Evolutionary conservation across 1,140 invertebrate genomes (phyloP).

Genomic region (Dendrolimus kikuchii): DNA sequence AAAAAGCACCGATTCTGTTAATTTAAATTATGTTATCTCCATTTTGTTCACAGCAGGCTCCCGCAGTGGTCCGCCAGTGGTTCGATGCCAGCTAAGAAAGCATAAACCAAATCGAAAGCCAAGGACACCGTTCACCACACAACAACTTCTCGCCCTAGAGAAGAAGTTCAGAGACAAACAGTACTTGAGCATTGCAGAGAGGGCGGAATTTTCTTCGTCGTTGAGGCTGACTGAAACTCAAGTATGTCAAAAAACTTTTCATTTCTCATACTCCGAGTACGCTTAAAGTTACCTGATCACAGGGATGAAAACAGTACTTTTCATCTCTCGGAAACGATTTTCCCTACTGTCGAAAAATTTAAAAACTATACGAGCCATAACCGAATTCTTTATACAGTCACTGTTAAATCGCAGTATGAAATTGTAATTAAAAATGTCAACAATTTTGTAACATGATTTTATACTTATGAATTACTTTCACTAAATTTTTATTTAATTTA

Average conservation of each 20-base stretch:
- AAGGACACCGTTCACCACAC: conserved; percentile 96
- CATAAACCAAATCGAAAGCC: conserved; percentile 97
- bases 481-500: too few relatives aligned
- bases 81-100: conserved; percentile 93
- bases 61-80: conserved; percentile 78
- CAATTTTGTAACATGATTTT: too few relatives aligned
- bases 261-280: too few relatives aligned
- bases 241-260: conserved; percentile 29
- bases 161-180: conserved; percentile 97
- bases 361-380: too few relatives aligned
- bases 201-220: conserved; percentile 95
- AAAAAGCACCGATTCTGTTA: too few relatives aligned
- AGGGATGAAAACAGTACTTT: background rate
- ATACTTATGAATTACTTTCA: too few relatives aligned
- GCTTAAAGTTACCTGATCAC: background rate
- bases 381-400: too few relatives aligned
- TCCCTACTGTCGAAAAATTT: too few relatives aligned
- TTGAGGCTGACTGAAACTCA: conserved; percentile 96
- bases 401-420: too few relatives aligned
- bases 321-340: too few relatives aligned
- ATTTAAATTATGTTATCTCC: background rate
- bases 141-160: conserved; percentile 94
- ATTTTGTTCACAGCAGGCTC: conserved; percentile 34
- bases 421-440: too few relatives aligned
- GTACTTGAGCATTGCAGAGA: conserved; percentile 95